Conservation (phyloP, 2,797 vertebrate genomes). For the Thaleichthys pacificus region DNA sequence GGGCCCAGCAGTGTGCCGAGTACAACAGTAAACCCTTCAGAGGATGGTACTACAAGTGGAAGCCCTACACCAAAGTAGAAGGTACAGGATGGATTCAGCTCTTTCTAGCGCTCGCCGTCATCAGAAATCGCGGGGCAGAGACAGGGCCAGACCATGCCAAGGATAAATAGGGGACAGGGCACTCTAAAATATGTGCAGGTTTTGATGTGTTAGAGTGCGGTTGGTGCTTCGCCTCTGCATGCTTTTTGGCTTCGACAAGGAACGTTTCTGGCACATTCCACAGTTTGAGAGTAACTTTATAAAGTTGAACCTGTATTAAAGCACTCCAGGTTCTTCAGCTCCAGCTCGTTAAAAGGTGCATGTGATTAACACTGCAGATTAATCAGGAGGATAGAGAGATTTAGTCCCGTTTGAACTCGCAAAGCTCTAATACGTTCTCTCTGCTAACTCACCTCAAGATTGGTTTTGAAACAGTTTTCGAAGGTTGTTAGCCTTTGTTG, state of each 20-base stretch:
- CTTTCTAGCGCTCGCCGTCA: not conserved
- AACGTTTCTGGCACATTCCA: not conserved
- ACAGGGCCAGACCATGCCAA: too few species aligned
- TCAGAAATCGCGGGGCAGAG: too few species aligned
- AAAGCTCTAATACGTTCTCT: conserved; percentile 2
- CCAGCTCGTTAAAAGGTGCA: conserved; percentile 6
- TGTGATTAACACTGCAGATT: conserved; percentile 2
- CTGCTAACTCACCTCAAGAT: not conserved
- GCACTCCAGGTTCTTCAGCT: not conserved
- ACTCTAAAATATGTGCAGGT: too few species aligned
- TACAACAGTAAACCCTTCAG: conserved; percentile 98
- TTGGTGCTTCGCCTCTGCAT: not conserved
- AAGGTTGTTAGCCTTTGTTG: conserved; percentile 13
- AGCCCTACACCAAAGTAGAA: conserved; percentile 94
- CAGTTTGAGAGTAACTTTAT: conserved; percentile 1
- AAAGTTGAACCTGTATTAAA: conserved; percentile 13
- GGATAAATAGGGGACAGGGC: too few species aligned
- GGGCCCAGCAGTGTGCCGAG: conserved; percentile 92
- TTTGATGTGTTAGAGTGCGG: not conserved
- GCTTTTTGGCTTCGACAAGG: not conserved
- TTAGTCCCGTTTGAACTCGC: conserved; percentile 1
- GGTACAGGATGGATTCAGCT: conserved; percentile 68
- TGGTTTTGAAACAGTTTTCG: conserved; percentile 13
- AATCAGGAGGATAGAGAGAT: not conserved
- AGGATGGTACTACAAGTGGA: conserved; percentile 99